Evolutionary conservation across 2,888 invertebrate species (phyloP).

Genomic region (Leucophora obtusa): DNA sequence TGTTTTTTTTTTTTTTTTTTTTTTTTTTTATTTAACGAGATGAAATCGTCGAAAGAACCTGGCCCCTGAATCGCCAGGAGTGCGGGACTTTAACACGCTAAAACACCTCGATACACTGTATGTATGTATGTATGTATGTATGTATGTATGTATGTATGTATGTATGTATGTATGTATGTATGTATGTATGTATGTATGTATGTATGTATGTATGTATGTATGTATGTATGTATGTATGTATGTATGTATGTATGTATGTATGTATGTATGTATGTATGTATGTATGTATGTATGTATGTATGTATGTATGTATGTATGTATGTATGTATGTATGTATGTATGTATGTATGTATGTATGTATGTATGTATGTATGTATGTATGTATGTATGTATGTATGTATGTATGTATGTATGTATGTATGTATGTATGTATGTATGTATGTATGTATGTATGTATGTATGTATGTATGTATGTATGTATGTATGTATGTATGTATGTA

Average conservation of each 20-base stretch:
- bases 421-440: slow-evolving; percentile 1
- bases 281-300: not conserved
- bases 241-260: not conserved
- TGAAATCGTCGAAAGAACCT: too few relatives aligned
- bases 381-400: slow-evolving; percentile 1
- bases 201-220: not conserved
- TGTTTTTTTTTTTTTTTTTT: too few relatives aligned
- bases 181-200: not conserved
- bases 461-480: slow-evolving; percentile 2
- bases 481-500: not conserved
- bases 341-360: not conserved
- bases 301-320: slow-evolving; percentile 1
- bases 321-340: not conserved
- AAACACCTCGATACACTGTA: too few relatives aligned
- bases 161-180: not conserved
- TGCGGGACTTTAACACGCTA: too few relatives aligned
- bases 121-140: not conserved
- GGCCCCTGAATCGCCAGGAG: too few relatives aligned
- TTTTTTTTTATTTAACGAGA: too few relatives aligned
- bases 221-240: slow-evolving; percentile 6
- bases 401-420: slow-evolving; percentile 1
- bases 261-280: not conserved
- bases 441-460: slow-evolving; percentile 4
- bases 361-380: slow-evolving; percentile 1
- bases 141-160: not conserved